Base-by-base conservation (phyloP, 2,888 invertebrate genomes). In the Barypeithes pellucidus region DNA sequence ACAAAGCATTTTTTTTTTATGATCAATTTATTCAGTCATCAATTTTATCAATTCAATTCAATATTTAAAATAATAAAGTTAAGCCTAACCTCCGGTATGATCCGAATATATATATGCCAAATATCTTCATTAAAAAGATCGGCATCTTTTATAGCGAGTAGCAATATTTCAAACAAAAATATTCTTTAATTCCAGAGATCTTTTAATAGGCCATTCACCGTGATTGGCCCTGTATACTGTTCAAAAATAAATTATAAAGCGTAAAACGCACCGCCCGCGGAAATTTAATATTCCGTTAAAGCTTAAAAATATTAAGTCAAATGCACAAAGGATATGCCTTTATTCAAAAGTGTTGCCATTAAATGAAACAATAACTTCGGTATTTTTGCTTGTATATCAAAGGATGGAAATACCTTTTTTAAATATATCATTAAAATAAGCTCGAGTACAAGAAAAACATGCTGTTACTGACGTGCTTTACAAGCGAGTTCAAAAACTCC, bases 401-500 rank as follows among this genome's bases (percentile, higher is more conserved):
- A 50, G 33, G 18, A 4, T 20, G 63, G n/a, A 63, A 63, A 50
- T 45, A 18, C 45, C 50, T 36, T 63, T 63, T 63, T 50, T 50
- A 50, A 36, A 63, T 63, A 63, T 63, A 63, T 50, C 50, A 63
- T 63, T 63, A 63, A 47, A 63, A 36, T 63, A 68, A 61, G 50
- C 50, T 39, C 14, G 36, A 41, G 41, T 18, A 62, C 43, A 45
- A n/a, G 47, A 52, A 69, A 70, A 70, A 70, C 62, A 61, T 59
- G 33, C 70, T 70, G 70, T 70, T 54, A 16, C 70, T 70, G 70
- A 70, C 70, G 63, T 63, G 62, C 52, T 54, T 45, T 57, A 54
- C 57, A 57, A 54, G 63, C 43, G 9, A 57, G 29, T 52, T 68
- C 29, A 29, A 50, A 63, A 63, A 62, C 11, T 43, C 33, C 14